Percentiles rank a stretch among this genome's conserved stretches.
phyloP scores from a whole-genome alignment of 2,113 vertebrate species.

The Ancistrus triradiatus region DNA sequence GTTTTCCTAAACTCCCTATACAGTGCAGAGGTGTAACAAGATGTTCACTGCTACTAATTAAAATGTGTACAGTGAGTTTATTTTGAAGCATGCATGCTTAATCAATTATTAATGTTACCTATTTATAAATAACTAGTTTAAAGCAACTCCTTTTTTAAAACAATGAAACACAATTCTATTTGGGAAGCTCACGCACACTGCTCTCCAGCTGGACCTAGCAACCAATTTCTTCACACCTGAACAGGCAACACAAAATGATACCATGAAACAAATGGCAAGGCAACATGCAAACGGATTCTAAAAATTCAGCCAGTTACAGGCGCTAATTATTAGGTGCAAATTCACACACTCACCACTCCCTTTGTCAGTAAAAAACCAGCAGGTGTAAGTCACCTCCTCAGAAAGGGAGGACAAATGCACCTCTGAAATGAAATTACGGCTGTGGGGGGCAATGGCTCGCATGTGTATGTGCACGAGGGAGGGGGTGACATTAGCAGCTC shows the following conservation, averaged over 20 bases:
- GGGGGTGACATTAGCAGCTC: constrained; percentile 59
- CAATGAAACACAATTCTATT: too few relatives aligned
- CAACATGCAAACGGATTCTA: neutral
- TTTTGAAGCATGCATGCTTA: too few relatives aligned
- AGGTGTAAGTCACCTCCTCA: constrained; percentile 58
- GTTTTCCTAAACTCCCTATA: too few relatives aligned
- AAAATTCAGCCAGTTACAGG: constrained; percentile 18
- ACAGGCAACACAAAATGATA: neutral
- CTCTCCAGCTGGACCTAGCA: too few relatives aligned
- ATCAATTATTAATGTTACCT: too few relatives aligned
- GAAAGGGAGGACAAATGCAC: constrained; percentile 29
- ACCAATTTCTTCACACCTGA: constrained; percentile 1
- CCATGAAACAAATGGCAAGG: constrained; percentile 27
- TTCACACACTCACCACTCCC: constrained; percentile 29
- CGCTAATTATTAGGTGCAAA: constrained; percentile 34
- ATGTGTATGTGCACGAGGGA: constrained; percentile 39
- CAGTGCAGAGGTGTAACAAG: too few relatives aligned
- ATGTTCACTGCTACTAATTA: too few relatives aligned
- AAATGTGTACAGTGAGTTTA: too few relatives aligned
- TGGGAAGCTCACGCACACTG: too few relatives aligned
- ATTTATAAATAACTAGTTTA: too few relatives aligned
- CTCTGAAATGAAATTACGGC: constrained; percentile 31
- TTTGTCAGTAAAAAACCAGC: constrained; percentile 52
- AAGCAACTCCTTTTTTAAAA: too few relatives aligned
- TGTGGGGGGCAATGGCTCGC: constrained; percentile 27